Evolutionary conservation across 2,113 vertebrate species (phyloP).

Genomic region (Pseudorhombus dupliciocellatus): DNA sequence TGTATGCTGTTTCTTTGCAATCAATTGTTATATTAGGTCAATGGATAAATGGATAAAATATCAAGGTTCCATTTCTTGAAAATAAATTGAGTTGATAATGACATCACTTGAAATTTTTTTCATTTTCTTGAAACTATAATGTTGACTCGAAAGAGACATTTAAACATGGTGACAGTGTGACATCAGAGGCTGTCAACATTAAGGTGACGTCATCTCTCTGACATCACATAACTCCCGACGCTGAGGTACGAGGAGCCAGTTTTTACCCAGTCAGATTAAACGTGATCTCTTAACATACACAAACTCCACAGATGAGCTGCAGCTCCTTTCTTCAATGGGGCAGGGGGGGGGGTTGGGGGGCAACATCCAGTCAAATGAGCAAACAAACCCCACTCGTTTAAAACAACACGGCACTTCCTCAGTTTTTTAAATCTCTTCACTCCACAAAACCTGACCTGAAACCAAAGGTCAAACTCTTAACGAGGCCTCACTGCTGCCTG

Average conservation of each 20-base stretch:
- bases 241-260: neutral
- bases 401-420: conserved; percentile 73
- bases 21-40: too few species aligned
- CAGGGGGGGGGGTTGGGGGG: too few species aligned
- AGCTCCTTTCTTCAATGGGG: conserved; percentile 30
- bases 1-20: too few species aligned
- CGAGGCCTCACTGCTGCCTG: conserved; percentile 73
- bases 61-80: too few species aligned
- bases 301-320: conserved; percentile 31
- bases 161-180: conserved; percentile 37
- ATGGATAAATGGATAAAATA: too few species aligned
- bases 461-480: conserved; percentile 75
- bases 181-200: conserved; percentile 6
- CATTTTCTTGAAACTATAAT: neutral
- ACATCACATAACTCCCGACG: neutral
- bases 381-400: conserved; percentile 75
- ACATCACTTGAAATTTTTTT: too few species aligned
- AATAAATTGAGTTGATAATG: too few species aligned
- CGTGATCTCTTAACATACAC: conserved; percentile 4
- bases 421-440: conserved; percentile 70
- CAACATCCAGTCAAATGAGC: conserved; percentile 72
- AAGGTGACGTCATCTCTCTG: conserved; percentile 3
- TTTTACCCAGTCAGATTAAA: neutral
- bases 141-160: conserved; percentile 14
- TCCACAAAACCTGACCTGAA: conserved; percentile 73